Evolutionary conservation across 2,888 invertebrate species (phyloP), one percentile per base, ranked within the genome.

Genomic region (Hyalella azteca): DNA sequence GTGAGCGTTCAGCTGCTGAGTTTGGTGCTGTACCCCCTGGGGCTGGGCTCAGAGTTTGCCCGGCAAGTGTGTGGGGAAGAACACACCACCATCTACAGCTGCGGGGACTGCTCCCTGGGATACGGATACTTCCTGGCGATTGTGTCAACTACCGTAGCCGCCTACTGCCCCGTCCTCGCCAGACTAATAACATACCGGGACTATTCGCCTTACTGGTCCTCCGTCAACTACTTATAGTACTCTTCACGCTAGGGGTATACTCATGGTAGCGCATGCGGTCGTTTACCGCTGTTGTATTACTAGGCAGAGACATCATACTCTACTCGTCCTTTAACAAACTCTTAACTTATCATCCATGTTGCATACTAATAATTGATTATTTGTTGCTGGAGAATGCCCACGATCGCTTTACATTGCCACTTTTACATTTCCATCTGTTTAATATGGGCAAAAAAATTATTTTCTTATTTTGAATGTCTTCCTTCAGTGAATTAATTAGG

Each of bases 51-150:
- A 19, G 86, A 86, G 29, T 88, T 89, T 81, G 88, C 88, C 75
- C 87, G 87, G 29, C 86, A 86, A 79, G 87, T 88, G 82, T 89
- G 88, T 84, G 88, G 88, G 7, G 79, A 83, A 15, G 75, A 45
- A 1, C 84, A 86, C 29, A 84, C 86, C 0, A 84, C 85, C n/a
- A 85, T 87, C 15, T 89, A 87, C 85, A 81, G 86, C 48, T 85
- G 87, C 4, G 88, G 88, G 9, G 85, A 85, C 48, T 89, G 89
- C 83, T 86, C 87, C 73, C 83, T 89, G 32, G 89, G 89, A 41
- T 89, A 89, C 88, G 88, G 88, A 49, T 89, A 88, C 85, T 87
- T 89, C 84, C 86, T 89, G 54, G 88, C 88, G 36, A 87, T 88
- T 22, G 87, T 88, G 81, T 87, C 88, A 73, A 87, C 88, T 4